Percentiles rank a stretch among this genome's conserved stretches.
These are phyloP conservation scores for Drosophila orosa DNA, from an alignment of 1,140 invertebrate genomes.

Conservation along the genomic window DNA sequence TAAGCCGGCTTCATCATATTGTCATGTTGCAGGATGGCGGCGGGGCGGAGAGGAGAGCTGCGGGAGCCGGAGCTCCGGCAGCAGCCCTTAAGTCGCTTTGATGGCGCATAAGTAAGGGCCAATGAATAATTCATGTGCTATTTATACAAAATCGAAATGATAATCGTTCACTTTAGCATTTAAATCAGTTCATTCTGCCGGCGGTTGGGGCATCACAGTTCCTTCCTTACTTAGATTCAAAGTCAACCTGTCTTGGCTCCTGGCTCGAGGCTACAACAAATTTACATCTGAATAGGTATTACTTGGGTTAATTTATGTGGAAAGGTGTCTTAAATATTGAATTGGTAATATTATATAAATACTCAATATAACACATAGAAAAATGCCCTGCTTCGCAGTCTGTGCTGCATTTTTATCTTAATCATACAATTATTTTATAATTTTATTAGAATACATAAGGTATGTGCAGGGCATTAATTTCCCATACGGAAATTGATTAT, in stretches of 20 bases:
- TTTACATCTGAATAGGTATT: constrained; percentile 22
- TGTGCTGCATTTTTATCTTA: not conserved
- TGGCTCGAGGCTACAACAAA: constrained; percentile 5
- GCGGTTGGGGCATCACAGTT: not conserved
- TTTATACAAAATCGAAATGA: constrained; percentile 82
- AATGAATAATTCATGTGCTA: constrained; percentile 77
- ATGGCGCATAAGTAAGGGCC: constrained; percentile 78
- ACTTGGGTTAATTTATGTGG: constrained; percentile 15
- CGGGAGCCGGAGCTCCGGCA: constrained; percentile 1
- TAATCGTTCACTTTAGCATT: constrained; percentile 81
- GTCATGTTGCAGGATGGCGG: constrained; percentile 27
- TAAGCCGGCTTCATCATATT: constrained; percentile 69
- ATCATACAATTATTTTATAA: too few species aligned
- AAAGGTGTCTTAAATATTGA: not conserved
- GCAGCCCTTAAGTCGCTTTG: constrained; percentile 67
- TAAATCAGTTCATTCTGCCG: constrained; percentile 63
- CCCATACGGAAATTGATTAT: not conserved
- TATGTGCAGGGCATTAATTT: not conserved
- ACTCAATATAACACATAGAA: not conserved
- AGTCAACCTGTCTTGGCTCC: not conserved
- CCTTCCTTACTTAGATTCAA: not conserved
- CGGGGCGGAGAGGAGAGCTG: not conserved
- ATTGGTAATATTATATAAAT: not conserved
- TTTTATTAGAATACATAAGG: not conserved
- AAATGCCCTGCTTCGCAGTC: not conserved